Base-by-base conservation (phyloP, 1,140 invertebrate species). In the Lepidotrigona ventralis region DNA sequence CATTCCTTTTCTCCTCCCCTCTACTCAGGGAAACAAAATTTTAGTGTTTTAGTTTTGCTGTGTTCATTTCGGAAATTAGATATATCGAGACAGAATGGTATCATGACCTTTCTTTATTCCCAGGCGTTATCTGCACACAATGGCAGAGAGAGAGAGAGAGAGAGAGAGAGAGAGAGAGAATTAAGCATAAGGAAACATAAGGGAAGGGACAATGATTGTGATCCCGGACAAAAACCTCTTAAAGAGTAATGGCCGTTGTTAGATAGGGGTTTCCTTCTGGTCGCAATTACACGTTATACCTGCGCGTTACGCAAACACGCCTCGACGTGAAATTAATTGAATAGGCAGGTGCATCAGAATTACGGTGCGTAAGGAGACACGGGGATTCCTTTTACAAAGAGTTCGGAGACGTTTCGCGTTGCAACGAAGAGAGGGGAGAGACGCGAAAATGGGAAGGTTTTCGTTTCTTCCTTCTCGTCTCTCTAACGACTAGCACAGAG, bases 61-160 rank as follows among this genome's bases (percentile, higher is more conserved):
- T 5, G 54, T 64, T 51, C 75, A 17, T 77, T 46, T 46, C n/a
- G 29, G 60, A 29, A 66, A 77, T 51, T 64, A 77, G 39, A 39
- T 63, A 72, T 29, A 60, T 51, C 68, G 33, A 26, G 46, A 21
- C 19, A 19, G 29, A 54, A 68, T 14, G 71, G 29, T 29, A 29
- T 58, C 78, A n/a, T 8, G 26, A 23, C 53, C 14, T 8, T 23
- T 23, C 21, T 63, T 63, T 19, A 53, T 73, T 80, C 79, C 46
- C 79, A 80, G 21, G 69, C 26, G 69, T 80, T 80, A 80, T 80
- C 46, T 63, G 69, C 79, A 64, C 56, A 80, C 56, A 80, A 80
- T 80, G 69, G 56, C 19, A 11, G 14, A 26, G 26, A 11, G 14
- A 26, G 26, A 39, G 39, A 39, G 33, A 39, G 2, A 39, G 33